Percentiles rank a stretch among this genome's conserved stretches.
Evolutionary conservation across 2,113 vertebrate genomes (phyloP).

Genomic region (Megatriorchis doriae): DNA sequence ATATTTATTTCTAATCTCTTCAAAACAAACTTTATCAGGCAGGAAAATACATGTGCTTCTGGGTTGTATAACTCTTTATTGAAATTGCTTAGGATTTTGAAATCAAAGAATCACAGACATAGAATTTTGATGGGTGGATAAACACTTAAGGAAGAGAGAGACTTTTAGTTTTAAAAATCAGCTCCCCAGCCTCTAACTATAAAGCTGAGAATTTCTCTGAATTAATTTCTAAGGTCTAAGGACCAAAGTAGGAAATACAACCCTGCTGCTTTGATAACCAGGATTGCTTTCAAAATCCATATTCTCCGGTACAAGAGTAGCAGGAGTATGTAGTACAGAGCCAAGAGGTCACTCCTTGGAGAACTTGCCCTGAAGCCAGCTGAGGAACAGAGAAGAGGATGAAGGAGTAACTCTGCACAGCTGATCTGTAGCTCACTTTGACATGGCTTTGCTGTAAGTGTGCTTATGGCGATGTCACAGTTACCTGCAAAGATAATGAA

Average conservation of each 20-base stretch:
- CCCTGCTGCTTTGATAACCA: background rate
- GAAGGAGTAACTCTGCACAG: background rate
- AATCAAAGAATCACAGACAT: background rate
- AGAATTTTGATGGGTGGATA: background rate
- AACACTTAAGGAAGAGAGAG: background rate
- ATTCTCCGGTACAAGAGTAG: background rate
- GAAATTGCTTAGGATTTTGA: background rate
- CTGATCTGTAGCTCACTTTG: background rate
- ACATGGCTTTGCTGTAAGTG: background rate
- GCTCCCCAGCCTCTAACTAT: background rate
- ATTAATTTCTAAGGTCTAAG: background rate
- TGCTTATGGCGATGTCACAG: background rate
- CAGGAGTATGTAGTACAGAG: background rate
- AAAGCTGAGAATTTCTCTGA: background rate
- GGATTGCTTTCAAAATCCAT: background rate
- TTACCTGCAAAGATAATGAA: background rate
- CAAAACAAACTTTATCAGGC: background rate
- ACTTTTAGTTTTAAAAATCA: background rate
- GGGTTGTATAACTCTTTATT: background rate
- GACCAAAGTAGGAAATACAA: background rate
- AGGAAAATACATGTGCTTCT: background rate
- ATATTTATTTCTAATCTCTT: conserved; percentile 17
- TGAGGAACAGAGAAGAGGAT: background rate
- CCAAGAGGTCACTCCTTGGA: background rate
- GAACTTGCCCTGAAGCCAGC: background rate